A percentile compares a stretch with the other conserved stretches of the same genome.
phyloP scores from a whole-genome alignment of 2,888 invertebrate genomes.

The Clusia tigrina region DNA sequence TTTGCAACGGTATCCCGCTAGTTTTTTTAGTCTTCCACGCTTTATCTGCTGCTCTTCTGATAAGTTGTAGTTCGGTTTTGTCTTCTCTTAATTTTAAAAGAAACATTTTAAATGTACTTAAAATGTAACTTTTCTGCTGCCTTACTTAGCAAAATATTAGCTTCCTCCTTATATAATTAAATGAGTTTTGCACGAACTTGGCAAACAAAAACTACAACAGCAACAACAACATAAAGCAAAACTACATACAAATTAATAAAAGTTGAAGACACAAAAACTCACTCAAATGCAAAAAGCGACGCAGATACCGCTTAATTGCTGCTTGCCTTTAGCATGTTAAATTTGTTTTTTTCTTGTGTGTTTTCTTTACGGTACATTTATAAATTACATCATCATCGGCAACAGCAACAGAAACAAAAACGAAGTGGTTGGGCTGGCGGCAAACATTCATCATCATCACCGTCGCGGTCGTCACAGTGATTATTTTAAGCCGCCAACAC shows the following conservation, averaged over 20 bases:
- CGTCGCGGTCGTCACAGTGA: neutral
- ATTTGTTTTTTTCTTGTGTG: neutral
- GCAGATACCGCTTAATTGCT: slow-evolving; percentile 8
- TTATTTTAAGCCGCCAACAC: too few relatives aligned
- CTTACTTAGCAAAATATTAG: too few relatives aligned
- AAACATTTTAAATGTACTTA: too few relatives aligned
- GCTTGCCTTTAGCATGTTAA: neutral
- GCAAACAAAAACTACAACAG: too few relatives aligned
- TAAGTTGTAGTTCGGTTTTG: too few relatives aligned
- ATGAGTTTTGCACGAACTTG: neutral
- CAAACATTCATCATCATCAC: neutral
- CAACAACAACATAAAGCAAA: slow-evolving; percentile 20
- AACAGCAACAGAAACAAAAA: neutral
- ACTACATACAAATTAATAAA: slow-evolving; percentile 1
- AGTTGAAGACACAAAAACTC: neutral
- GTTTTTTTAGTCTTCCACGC: too few relatives aligned
- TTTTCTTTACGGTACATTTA: neutral
- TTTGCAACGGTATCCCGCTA: too few relatives aligned
- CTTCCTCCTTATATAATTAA: slow-evolving; percentile 8
- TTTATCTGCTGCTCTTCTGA: too few relatives aligned
- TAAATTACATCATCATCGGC: slow-evolving; percentile 9
- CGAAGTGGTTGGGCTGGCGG: neutral
- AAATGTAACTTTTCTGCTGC: too few relatives aligned
- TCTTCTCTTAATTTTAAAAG: too few relatives aligned
- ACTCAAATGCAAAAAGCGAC: slow-evolving; percentile 2